Conservation (phyloP, 1,140 invertebrate species). For the Leptopilina clavipes region DNA sequence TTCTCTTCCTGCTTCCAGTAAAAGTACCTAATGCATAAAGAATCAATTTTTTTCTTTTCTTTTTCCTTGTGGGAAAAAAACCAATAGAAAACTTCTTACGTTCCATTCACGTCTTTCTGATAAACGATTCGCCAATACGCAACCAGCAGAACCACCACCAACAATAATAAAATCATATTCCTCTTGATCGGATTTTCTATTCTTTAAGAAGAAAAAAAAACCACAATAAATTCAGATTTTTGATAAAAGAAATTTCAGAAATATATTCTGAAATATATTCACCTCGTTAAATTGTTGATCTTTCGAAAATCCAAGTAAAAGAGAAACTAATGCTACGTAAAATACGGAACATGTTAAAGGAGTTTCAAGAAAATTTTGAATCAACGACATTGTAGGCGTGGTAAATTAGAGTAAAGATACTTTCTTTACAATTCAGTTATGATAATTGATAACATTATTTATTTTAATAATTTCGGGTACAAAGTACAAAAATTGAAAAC, state of each 20-base stretch:
- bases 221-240: no score
- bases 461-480: neutral
- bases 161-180: slow-evolving; percentile 54
- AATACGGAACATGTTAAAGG: neutral
- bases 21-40: slow-evolving; percentile 57
- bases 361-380: neutral
- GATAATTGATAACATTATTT: neutral
- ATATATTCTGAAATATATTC: no score
- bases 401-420: neutral
- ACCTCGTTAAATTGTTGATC: slow-evolving; percentile 8
- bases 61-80: neutral
- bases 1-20: slow-evolving; percentile 67
- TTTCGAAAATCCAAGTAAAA: slow-evolving; percentile 1
- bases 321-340: slow-evolving; percentile 4
- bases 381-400: neutral
- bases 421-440: neutral
- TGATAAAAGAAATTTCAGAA: no score
- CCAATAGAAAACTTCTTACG: slow-evolving; percentile 23
- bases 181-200: neutral
- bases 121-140: slow-evolving; percentile 76
- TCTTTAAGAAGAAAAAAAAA: neutral
- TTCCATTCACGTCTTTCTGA: slow-evolving; percentile 63
- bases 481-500: neutral
- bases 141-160: slow-evolving; percentile 76
- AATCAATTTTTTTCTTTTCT: neutral